Evolutionary conservation across 2,888 invertebrate species (phyloP).

Genomic region (Orthosia gracilis): DNA sequence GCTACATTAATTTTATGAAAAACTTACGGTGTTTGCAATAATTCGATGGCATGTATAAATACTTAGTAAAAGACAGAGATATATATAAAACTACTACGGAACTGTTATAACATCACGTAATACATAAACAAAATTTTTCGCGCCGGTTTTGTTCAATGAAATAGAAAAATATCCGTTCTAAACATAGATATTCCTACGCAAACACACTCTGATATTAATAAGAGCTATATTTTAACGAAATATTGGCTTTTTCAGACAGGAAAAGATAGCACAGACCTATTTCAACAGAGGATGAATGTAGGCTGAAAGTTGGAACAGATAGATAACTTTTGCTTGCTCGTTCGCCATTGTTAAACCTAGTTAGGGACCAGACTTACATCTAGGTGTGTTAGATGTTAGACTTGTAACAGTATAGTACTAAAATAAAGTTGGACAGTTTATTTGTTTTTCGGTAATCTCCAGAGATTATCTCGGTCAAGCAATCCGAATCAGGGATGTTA

Average conservation of each 20-base stretch:
- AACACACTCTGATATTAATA: constrained; percentile 10
- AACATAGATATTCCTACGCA: constrained; percentile 17
- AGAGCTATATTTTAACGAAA: constrained; percentile 17
- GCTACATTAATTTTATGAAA: too few species aligned
- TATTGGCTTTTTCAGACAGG: not conserved
- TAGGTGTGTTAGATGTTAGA: not conserved
- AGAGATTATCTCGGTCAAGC: too few species aligned
- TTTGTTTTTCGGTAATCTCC: too few species aligned
- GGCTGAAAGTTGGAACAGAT: constrained; percentile 28
- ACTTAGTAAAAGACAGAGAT: not conserved
- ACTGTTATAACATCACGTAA: constrained; percentile 3
- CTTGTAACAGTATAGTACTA: too few species aligned
- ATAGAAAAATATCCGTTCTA: constrained; percentile 22
- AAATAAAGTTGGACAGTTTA: too few species aligned
- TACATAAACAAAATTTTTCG: constrained; percentile 13
- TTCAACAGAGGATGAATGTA: constrained; percentile 35
- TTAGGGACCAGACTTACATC: not conserved
- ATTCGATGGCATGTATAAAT: too few species aligned
- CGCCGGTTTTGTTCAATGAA: constrained; percentile 29
- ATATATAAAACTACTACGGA: not conserved
- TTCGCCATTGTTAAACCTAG: constrained; percentile 27
- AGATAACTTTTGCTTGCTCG: constrained; percentile 31
- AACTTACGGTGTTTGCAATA: too few species aligned
- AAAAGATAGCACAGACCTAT: constrained; percentile 11
- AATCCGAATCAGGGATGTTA: too few species aligned